Conservation (phyloP, 2,113 vertebrate genomes). For the Castor canadensis region DNA sequence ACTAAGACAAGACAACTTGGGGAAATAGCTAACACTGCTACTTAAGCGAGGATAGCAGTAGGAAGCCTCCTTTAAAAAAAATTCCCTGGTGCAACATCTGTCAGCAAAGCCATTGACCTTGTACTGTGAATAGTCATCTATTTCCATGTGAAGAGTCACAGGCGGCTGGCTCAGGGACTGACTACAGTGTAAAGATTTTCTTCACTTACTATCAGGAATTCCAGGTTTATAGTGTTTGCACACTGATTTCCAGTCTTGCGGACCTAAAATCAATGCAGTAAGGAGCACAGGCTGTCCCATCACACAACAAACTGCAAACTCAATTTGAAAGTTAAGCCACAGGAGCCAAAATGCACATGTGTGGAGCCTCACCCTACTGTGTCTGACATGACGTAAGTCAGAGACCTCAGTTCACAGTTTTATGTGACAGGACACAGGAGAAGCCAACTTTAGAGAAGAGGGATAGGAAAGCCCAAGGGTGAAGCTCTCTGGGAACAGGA, state of each 20-base stretch:
- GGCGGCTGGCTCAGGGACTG: background rate
- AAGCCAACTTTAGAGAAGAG: background rate
- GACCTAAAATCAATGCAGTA: too few relatives aligned
- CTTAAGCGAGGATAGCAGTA: constrained; percentile 15
- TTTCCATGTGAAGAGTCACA: constrained; percentile 48
- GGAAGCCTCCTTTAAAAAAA: constrained; percentile 25
- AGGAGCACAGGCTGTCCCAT: background rate
- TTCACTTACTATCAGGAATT: background rate
- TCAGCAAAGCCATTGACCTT: constrained; percentile 61
- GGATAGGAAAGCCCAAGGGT: constrained; percentile 57
- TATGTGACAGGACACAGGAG: constrained; percentile 53
- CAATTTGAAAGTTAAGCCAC: background rate
- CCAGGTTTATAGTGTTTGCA: background rate
- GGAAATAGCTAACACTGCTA: background rate
- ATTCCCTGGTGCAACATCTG: constrained; percentile 13
- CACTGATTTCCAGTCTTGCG: background rate
- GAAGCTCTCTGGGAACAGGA: constrained; percentile 64
- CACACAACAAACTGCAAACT: background rate
- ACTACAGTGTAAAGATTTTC: background rate
- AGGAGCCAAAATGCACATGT: background rate
- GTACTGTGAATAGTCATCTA: background rate
- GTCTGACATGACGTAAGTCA: background rate
- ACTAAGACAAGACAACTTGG: background rate
- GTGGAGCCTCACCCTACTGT: background rate
- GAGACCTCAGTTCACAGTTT: constrained; percentile 65